Evolutionary conservation across 1,140 invertebrate genomes (phyloP).

Genomic region (Euura lappo): DNA sequence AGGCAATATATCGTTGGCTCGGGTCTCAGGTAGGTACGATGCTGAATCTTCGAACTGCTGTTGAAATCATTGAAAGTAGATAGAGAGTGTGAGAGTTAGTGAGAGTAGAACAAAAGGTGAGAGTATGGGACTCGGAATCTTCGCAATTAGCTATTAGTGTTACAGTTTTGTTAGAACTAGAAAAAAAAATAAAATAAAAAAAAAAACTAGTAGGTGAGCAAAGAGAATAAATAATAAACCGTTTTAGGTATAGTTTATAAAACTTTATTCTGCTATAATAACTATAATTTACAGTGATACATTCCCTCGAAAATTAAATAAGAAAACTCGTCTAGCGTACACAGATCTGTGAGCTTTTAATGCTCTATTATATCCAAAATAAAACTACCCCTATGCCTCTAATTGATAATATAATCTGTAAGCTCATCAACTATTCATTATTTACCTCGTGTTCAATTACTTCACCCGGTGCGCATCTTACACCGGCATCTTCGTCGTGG

Average conservation of each 20-base stretch:
- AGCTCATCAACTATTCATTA: background rate
- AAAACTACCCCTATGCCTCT: no score
- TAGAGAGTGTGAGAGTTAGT: no score
- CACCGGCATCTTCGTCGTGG: conserved; percentile 77
- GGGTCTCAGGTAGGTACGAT: conserved; percentile 38
- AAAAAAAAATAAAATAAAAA: no score
- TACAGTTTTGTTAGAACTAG: no score
- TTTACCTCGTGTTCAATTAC: conserved; percentile 49
- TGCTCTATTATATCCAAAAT: no score
- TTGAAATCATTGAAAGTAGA: background rate
- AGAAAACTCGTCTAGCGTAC: no score
- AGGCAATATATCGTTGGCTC: conserved; percentile 53
- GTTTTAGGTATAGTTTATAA: background rate
- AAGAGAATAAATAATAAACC: no score
- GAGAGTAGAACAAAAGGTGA: no score
- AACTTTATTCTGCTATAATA: background rate
- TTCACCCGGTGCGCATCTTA: conserved; percentile 62
- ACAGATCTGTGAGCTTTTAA: no score
- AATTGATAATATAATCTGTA: no score
- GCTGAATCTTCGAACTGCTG: background rate
- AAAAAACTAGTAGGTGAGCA: background rate
- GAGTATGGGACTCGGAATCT: no score
- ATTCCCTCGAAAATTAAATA: background rate
- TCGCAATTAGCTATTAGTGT: no score
- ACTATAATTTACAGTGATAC: background rate